phyloP scores from a whole-genome alignment of 2,888 invertebrate genomes.

The Dichetophora obliterata region DNA sequence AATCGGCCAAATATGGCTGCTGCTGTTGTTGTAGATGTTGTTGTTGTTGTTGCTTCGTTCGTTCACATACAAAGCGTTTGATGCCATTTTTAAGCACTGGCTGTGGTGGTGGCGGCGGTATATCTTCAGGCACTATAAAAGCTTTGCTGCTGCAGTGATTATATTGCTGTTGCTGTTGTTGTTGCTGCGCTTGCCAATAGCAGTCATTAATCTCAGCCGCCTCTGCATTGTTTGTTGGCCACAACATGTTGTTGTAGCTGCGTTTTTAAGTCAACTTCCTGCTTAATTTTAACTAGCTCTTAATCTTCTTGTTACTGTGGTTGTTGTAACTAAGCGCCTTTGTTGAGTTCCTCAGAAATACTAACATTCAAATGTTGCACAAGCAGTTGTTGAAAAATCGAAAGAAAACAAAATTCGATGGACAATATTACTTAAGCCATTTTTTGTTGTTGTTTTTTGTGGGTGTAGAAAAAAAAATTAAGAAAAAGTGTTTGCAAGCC shows the following conservation, averaged over 20 bases:
- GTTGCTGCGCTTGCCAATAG: constrained; percentile 27
- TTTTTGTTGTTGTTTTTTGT: constrained; percentile 2
- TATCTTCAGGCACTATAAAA: constrained; percentile 64
- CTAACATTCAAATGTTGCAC: neutral
- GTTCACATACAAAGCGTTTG: constrained; percentile 26
- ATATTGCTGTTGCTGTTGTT: constrained; percentile 15
- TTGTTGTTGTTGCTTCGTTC: constrained; percentile 23
- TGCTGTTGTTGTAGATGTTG: constrained; percentile 27
- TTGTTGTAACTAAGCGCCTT: constrained; percentile 33
- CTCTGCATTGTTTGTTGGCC: constrained; percentile 8
- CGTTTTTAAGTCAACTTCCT: neutral
- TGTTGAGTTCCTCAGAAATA: constrained; percentile 20
- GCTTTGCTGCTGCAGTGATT: constrained; percentile 51
- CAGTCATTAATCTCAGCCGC: constrained; percentile 44
- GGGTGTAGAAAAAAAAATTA: neutral
- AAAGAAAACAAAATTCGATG: constrained; percentile 17
- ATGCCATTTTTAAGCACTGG: constrained; percentile 44
- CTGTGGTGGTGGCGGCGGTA: constrained; percentile 63
- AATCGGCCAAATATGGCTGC: constrained; percentile 17
- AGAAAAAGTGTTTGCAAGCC: neutral
- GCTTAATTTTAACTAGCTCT: neutral
- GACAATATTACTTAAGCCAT: neutral
- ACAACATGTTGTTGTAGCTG: constrained; percentile 4
- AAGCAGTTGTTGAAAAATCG: constrained; percentile 4
- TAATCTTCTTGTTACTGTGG: constrained; percentile 42